A percentile compares a stretch with the other conserved stretches of the same genome.
Conservation (phyloP, 2,113 vertebrate genomes). For the Dissostichus mawsoni region DNA sequence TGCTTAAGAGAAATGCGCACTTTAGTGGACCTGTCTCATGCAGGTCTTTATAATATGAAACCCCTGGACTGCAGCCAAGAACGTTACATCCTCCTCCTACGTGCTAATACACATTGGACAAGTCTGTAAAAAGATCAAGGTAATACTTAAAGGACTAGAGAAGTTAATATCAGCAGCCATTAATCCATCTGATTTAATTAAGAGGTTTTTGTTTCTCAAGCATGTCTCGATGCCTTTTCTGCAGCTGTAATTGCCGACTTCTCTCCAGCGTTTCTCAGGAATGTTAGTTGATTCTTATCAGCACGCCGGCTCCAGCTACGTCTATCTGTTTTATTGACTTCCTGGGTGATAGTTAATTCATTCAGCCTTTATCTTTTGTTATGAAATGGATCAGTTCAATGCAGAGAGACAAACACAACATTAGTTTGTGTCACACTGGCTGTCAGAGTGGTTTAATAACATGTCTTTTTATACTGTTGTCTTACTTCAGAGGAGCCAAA, state of each 20-base stretch:
- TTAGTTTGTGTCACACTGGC: not conserved
- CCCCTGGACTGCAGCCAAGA: constrained; percentile 31
- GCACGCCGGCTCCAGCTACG: constrained; percentile 11
- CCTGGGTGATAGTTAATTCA: constrained; percentile 40
- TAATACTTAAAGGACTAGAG: not conserved
- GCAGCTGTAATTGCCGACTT: not conserved
- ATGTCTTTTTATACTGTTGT: not conserved
- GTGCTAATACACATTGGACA: constrained; percentile 17
- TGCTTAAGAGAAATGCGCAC: not conserved
- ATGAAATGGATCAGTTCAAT: constrained; percentile 24
- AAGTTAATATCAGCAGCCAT: constrained; percentile 22
- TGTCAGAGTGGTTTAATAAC: not conserved
- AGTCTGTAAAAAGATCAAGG: constrained; percentile 27
- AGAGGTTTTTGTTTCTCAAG: not conserved
- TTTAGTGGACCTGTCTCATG: constrained; percentile 3
- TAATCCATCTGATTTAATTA: constrained; percentile 2
- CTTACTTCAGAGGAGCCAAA: constrained; percentile 92
- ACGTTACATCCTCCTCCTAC: constrained; percentile 24
- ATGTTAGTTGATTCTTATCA: constrained; percentile 61
- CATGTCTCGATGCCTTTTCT: not conserved
- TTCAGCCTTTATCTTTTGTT: constrained; percentile 52
- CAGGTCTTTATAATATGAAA: constrained; percentile 15
- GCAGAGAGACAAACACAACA: constrained; percentile 5
- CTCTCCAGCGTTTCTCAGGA: constrained; percentile 34
- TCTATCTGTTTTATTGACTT: constrained; percentile 58